Conservation (phyloP, 2,888 invertebrate species). For the Zaprionus bogoriensis region DNA sequence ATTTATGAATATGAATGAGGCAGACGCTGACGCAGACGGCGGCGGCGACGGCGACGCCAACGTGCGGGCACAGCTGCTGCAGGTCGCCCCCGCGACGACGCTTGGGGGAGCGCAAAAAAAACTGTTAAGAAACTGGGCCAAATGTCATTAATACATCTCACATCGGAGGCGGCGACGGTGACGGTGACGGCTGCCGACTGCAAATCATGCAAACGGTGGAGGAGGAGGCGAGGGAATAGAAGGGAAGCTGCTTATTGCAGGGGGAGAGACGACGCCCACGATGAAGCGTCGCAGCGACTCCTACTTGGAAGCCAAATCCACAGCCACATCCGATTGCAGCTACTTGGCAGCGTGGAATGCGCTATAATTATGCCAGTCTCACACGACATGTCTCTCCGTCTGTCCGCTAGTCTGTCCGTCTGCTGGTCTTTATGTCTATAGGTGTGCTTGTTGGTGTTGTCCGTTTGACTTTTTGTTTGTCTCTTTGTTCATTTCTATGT, state of each 20-base stretch:
- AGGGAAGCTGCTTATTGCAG: neutral
- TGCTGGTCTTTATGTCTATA: no score
- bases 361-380: constrained; percentile 70
- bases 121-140: constrained; percentile 65
- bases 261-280: constrained; percentile 58
- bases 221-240: constrained; percentile 3
- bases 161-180: constrained; percentile 44
- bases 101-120: constrained; percentile 12
- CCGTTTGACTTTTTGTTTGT: neutral
- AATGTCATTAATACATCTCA: constrained; percentile 76
- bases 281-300: constrained; percentile 29
- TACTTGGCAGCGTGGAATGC: constrained; percentile 66
- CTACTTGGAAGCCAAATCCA: constrained; percentile 43
- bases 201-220: constrained; percentile 33
- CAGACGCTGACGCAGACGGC: constrained; percentile 15
- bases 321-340: constrained; percentile 72
- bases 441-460: no score
- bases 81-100: constrained; percentile 44
- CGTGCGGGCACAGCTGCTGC: constrained; percentile 45
- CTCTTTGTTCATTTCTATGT: no score
- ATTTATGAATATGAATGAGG: constrained; percentile 77
- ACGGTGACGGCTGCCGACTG: constrained; percentile 5
- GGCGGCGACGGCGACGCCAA: constrained; percentile 16
- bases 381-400: constrained; percentile 7
- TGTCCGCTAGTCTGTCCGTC: neutral